Conservation (phyloP, 2,113 vertebrate species). For the Trogon melanurus region DNA sequence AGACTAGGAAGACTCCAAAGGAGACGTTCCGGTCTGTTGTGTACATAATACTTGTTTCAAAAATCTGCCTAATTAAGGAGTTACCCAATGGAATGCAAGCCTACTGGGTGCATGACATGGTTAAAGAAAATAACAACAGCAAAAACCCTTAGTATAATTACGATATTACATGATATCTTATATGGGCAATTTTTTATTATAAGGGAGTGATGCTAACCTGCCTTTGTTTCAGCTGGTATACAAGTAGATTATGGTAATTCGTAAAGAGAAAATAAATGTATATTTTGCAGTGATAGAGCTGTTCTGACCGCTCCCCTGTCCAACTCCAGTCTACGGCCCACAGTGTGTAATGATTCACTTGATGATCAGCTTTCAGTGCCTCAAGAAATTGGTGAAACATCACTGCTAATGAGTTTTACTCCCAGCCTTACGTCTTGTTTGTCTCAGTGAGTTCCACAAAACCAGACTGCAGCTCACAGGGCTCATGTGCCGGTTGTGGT, state of each 20-base stretch:
- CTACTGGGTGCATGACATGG: constrained; percentile 63
- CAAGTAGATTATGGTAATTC: constrained; percentile 4
- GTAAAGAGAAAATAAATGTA: background rate
- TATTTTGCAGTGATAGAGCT: background rate
- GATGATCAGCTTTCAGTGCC: background rate
- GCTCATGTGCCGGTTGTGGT: fast-evolving
- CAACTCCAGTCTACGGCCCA: background rate
- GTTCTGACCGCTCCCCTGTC: background rate
- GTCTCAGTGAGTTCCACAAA: background rate
- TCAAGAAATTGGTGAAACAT: background rate
- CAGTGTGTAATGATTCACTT: background rate
- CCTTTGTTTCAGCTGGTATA: constrained; percentile 7
- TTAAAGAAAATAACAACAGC: constrained; percentile 69
- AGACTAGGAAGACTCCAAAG: constrained; percentile 77
- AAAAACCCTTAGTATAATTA: constrained; percentile 56
- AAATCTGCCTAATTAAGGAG: constrained; percentile 82
- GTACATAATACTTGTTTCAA: constrained; percentile 80
- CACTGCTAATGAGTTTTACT: background rate
- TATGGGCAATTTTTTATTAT: constrained; percentile 60
- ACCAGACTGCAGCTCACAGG: fast-evolving
- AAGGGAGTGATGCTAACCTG: background rate
- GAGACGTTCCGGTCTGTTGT: constrained; percentile 81
- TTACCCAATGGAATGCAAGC: constrained; percentile 73
- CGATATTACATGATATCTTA: constrained; percentile 56
- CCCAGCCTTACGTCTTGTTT: background rate